A percentile compares a stretch with the other conserved stretches of the same genome.
These are phyloP conservation scores for Nestor notabilis DNA, from an alignment of 2,113 vertebrate species.

Conservation along the genomic window DNA sequence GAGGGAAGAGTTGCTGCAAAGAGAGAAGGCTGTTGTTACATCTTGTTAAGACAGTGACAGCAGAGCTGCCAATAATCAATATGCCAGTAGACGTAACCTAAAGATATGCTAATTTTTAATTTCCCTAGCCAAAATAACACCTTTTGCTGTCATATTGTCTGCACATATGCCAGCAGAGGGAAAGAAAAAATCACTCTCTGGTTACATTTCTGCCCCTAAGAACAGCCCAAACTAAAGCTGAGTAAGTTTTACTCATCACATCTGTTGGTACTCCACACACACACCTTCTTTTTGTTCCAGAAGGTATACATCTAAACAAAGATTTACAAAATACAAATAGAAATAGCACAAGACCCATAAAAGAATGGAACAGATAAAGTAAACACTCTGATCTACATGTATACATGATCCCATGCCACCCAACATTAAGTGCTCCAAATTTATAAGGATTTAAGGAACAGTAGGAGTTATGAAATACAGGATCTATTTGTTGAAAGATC, in stretches of 20 bases:
- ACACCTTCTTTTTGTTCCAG: fast-evolving
- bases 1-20: background rate
- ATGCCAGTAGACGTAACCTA: background rate
- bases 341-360: background rate
- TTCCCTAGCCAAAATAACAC: background rate
- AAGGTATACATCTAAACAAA: background rate
- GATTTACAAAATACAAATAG: background rate
- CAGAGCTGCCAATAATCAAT: background rate
- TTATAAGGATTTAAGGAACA: background rate
- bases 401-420: background rate
- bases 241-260: background rate
- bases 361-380: background rate
- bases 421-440: background rate
- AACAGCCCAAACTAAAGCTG: background rate
- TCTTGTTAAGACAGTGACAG: background rate
- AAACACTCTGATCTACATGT: background rate
- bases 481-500: background rate
- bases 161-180: background rate
- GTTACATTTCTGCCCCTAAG: background rate
- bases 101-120: background rate
- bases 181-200: background rate
- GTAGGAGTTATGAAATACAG: background rate
- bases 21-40: background rate
- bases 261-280: background rate
- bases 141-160: background rate